Evolutionary conservation across 2,113 vertebrate species (phyloP).

Genomic region (Halcyon senegalensis): DNA sequence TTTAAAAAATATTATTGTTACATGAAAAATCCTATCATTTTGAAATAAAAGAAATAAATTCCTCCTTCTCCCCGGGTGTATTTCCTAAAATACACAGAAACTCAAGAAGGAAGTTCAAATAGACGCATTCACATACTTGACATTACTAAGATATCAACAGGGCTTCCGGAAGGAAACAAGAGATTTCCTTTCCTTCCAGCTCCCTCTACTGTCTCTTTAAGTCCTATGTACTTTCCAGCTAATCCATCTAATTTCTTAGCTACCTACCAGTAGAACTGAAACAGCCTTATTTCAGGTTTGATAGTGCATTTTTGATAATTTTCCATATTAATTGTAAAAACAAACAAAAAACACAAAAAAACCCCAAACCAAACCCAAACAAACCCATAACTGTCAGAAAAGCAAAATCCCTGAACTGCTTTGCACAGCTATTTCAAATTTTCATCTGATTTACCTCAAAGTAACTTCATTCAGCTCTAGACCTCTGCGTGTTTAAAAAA

Average conservation of each 20-base stretch:
- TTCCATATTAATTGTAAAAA: background rate
- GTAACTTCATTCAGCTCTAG: background rate
- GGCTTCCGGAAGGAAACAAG: background rate
- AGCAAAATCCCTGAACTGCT: background rate
- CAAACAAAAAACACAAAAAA: background rate
- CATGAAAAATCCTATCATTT: background rate
- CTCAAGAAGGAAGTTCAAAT: background rate
- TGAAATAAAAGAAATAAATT: background rate
- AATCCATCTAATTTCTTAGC: background rate
- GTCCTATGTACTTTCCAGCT: background rate
- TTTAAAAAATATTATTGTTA: background rate
- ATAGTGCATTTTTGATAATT: background rate
- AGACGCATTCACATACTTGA: background rate
- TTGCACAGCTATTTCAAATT: background rate
- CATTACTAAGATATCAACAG: background rate
- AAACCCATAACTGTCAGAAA: background rate
- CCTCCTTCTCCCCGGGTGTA: background rate
- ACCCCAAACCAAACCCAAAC: too few species aligned
- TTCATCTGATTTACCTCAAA: background rate
- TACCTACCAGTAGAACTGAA: background rate
- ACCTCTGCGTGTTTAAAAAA: background rate
- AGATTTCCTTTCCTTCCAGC: slow-evolving; percentile 10
- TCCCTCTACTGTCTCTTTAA: slow-evolving; percentile 25
- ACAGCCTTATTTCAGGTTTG: background rate
- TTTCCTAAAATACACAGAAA: background rate